Conservation (phyloP, 2,888 invertebrate genomes). For the Hydroisotoma schaefferi region DNA sequence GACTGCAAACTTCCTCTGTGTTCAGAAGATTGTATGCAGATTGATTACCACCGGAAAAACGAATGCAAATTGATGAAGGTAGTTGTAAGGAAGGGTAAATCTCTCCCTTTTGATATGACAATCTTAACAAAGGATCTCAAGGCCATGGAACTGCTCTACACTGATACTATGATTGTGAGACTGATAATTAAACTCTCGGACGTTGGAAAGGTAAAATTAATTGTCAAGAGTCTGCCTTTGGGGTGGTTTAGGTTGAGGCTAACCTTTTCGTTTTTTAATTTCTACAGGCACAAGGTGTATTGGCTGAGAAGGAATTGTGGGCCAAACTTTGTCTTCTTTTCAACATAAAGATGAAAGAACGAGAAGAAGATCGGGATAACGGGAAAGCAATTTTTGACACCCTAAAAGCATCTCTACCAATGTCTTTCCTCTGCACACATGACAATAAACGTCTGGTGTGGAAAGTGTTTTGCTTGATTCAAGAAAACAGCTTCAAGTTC, state of each 20-base stretch:
- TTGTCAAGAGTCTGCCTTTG: too few relatives aligned
- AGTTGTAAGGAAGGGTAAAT: background rate
- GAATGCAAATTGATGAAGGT: constrained; percentile 19
- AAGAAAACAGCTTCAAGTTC: constrained; percentile 11
- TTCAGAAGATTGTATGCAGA: constrained; percentile 7
- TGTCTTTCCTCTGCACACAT: constrained; percentile 3
- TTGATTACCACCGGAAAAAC: constrained; percentile 8
- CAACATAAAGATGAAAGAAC: background rate
- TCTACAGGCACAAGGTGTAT: too few relatives aligned
- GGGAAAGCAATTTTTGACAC: background rate
- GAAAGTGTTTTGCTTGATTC: constrained; percentile 21
- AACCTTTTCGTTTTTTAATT: too few relatives aligned
- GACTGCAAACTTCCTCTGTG: constrained; percentile 19
- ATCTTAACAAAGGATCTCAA: background rate
- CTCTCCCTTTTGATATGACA: background rate
- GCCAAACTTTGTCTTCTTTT: constrained; percentile 12
- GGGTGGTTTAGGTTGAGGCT: too few relatives aligned
- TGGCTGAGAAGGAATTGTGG: constrained; percentile 11
- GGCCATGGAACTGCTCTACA: constrained; percentile 12
- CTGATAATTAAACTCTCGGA: constrained; percentile 7
- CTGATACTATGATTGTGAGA: constrained; percentile 22
- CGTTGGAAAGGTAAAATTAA: constrained; percentile 3
- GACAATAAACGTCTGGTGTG: constrained; percentile 4
- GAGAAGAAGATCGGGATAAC: background rate
- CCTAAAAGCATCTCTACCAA: background rate